Conservation (phyloP, 2,113 vertebrate genomes). For the Clupea harengus region DNA sequence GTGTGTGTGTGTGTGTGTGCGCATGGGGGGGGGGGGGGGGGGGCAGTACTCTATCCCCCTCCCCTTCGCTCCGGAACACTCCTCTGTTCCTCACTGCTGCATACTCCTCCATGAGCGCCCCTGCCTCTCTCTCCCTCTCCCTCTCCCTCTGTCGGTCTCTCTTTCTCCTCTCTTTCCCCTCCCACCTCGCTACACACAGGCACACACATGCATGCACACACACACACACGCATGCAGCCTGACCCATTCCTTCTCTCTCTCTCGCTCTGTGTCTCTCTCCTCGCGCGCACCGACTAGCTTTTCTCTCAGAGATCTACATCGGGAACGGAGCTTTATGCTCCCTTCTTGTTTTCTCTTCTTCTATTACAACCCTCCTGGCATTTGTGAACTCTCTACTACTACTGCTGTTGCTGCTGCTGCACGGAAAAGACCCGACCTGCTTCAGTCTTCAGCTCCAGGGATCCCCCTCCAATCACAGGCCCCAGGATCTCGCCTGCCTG, state of each 20-base stretch:
- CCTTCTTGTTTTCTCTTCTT: background rate
- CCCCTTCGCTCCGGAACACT: conserved; percentile 61
- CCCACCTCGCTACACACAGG: conserved; percentile 56
- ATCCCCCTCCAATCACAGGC: conserved; percentile 56
- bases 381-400: background rate
- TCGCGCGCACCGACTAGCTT: conserved; percentile 23
- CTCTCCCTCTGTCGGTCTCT: conserved; percentile 33
- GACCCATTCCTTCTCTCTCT: conserved; percentile 50
- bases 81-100: conserved; percentile 67
- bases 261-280: conserved; percentile 36
- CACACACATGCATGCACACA: conserved; percentile 32
- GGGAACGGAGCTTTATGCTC: conserved; percentile 42
- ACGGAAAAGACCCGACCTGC: conserved; percentile 39
- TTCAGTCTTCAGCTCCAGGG: conserved; percentile 47
- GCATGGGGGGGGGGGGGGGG: conserved; percentile 14
- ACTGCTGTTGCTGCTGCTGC: background rate
- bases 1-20: background rate
- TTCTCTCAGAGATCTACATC: conserved; percentile 53
- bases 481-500: conserved; percentile 59
- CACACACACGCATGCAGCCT: conserved; percentile 34
- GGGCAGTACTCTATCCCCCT: conserved; percentile 56
- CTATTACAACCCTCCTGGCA: background rate
- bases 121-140: conserved; percentile 40
- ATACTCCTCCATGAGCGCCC: conserved; percentile 23
- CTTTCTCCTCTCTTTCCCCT: conserved; percentile 46